Evolutionary conservation across 2,113 vertebrate species (phyloP), one percentile per base, ranked within the genome.

Genomic region (Chaenogobius annularis): DNA sequence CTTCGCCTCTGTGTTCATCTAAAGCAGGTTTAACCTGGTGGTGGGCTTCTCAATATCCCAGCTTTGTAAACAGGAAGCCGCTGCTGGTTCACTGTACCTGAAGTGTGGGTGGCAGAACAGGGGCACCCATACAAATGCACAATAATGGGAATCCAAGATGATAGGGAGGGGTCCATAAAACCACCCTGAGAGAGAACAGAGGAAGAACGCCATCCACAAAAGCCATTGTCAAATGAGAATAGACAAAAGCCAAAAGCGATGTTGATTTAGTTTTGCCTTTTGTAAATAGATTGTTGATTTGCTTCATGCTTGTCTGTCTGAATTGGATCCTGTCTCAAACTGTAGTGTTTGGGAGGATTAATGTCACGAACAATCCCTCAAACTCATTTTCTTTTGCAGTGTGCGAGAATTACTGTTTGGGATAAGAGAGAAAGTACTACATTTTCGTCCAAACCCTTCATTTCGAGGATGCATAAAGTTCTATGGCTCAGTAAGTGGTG

Each of bases 11-110:
- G 19, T 43, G 35, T 63, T 14, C 35, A 63, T 63, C 35, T 40
- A 62, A 50, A 66, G 31, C 26, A 54, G 37, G 37, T 69, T 66
- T 63, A 37, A 67, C 66, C 55, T 74, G 76, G 50, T 52, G 54
- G 66, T 71, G 69, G 80, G 82, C 72, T 75, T 67, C 74, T 83
- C 78, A 74, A 77, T 82, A 85, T 82, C 72, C 86, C 72, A 31
- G 81, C 77, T 89, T 90, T 88, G 85, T 90, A 90, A 93, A 93
- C 92, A 93, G 92, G 91, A 91, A 90, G 80, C 82, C 22, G 66
- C 69, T 71, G 80, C 75, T 87, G 69, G 73, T 80, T 84, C 83
- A 71, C 74, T 81, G 78, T 90, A 91, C 92, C 89, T 90, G 77
- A 79, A 87, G 89, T 70, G 75, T 88, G 89, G 85, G 86, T 88